Evolutionary conservation across 1,140 invertebrate genomes (phyloP), one percentile per base, ranked within the genome.

Genomic region (Mycetomoellerius zeteki): DNA sequence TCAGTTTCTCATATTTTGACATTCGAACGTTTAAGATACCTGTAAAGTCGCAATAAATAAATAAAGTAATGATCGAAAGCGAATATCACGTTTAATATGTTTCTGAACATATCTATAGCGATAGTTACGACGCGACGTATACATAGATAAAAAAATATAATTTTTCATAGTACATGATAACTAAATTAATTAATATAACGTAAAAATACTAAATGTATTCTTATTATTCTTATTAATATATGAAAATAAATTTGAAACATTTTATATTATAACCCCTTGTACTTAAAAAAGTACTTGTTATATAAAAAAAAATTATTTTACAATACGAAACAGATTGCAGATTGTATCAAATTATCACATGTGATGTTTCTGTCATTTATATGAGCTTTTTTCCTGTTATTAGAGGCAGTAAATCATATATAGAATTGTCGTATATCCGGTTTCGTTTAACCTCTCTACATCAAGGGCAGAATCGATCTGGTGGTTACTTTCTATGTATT

Each of bases 381-480:
- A 69, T 16, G 14, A 6, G 5, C 4, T 19, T 77, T 77, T 12
- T 37, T 43, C 5, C 1, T 37, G 21, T 52, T 71, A 58, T 56
- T 54, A 43, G 12, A 30, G 10, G 0, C 27, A 27, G 64, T 65
- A 19, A 30, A 21, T 33, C 14, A 24, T 47, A 27, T 27, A 47
- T 24, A 72, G 19, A 30, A 19, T 14, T 50, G 7, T 33, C 80
- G 24, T 43, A 62, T 24, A 82, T 19, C 6, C 37, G n/a, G 21
- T 62, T 62, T 37, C 56, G 6, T 33, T 43, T 37, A 78, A 8
- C 72, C 60, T 86, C 27, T 1, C 24, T 47, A 33, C 50, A 27
- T 21, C 60, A 77, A 67, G 82, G 72, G n/a, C 73, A 50, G 10
- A 88, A 90, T 90, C 88, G 88, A 90, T 47, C 89, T 72, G 62